Evolutionary conservation across 1,140 invertebrate species (phyloP), one percentile per base, ranked within the genome.

Genomic region (Neoseiulus cucumeris): DNA sequence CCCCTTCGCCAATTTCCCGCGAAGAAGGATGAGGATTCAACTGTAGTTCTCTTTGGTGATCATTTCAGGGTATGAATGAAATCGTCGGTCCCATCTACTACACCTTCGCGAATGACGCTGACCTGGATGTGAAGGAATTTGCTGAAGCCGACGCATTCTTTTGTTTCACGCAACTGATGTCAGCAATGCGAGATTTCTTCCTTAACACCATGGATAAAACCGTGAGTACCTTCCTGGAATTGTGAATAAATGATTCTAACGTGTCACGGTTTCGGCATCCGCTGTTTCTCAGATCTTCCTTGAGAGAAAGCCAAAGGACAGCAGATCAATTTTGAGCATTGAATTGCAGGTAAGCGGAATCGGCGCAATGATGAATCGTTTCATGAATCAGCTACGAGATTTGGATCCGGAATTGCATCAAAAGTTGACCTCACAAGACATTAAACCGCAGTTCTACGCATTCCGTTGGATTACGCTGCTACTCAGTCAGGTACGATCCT

Each of bases 31-130:
- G 5, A 65, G 67, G 66, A 55, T 65, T 39, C 4, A 39, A 9
- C 4, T 39, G 9, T 39, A 4, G 33, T 9, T 39, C 33, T 72
- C 73, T 39, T 6, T 6, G 33, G 33, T 6, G 4, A 39, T 39
- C 33, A 9, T 39, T 39, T 25, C 71, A 82, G 78, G 94, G 95
- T 67, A 98, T 98, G 94, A 98, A 98, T 80, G 95, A 98, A 78
- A 95, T 98, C 69, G 85, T 98, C 66, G 95, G 93, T 0, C 94
- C 94, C 20, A 93, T 98, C 71, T 98, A 98, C 78, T 93, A 96
- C 75, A 86, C 89, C 7, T 93, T 98, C 78, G 92, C 93, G 17
- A 86, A 83, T 44, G 90, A 98, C 80, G 82, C 87, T 4, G 82
- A 90, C 76, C 71, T 78, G n/a, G 79, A 83, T 65, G 89, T 83